Evolutionary conservation across 30 jellyfish, hydroid and myxozoan genomes (phyloP).

Genomic region (Aurelia aurita): DNA sequence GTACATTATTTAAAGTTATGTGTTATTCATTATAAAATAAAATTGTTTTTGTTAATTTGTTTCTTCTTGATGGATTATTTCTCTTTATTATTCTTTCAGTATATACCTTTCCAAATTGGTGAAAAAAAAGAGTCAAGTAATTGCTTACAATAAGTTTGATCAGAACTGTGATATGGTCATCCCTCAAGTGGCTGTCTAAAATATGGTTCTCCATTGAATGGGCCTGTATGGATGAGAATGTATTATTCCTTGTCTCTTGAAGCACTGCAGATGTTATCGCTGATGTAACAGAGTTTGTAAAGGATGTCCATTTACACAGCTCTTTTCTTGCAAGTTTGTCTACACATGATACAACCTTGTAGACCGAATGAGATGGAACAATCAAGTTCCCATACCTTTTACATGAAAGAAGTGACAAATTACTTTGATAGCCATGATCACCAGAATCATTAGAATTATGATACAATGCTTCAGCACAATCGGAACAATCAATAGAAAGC

Average conservation of each 20-base stretch:
- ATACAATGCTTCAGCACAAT: slow-evolving; percentile 28
- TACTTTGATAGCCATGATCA: neutral
- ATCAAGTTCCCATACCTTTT: slow-evolving; percentile 39
- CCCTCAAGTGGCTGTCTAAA: slow-evolving; percentile 27
- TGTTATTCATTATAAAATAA: slow-evolving; percentile 15
- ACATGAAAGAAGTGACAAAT: neutral
- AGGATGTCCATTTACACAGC: slow-evolving; percentile 2
- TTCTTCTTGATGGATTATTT: neutral
- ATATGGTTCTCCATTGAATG: slow-evolving; percentile 28
- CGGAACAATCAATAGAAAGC: neutral
- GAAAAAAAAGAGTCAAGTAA: neutral
- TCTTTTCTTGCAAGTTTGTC: slow-evolving; percentile 6
- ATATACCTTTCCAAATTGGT: neutral
- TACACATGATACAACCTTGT: slow-evolving; percentile 7
- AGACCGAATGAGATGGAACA: slow-evolving; percentile 24
- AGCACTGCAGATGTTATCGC: neutral
- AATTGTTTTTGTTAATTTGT: neutral
- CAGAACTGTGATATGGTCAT: slow-evolving; percentile 34
- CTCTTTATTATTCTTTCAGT: slow-evolving; percentile 2
- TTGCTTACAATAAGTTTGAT: neutral
- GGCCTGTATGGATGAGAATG: slow-evolving; percentile 5
- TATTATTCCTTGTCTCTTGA: slow-evolving; percentile 2
- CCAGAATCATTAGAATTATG: slow-evolving; percentile 1
- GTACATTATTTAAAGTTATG: neutral
- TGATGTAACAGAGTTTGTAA: neutral